These are phyloP conservation scores for Echiichthys vipera DNA, from an alignment of 2,797 vertebrate species.

Conservation along the genomic window DNA sequence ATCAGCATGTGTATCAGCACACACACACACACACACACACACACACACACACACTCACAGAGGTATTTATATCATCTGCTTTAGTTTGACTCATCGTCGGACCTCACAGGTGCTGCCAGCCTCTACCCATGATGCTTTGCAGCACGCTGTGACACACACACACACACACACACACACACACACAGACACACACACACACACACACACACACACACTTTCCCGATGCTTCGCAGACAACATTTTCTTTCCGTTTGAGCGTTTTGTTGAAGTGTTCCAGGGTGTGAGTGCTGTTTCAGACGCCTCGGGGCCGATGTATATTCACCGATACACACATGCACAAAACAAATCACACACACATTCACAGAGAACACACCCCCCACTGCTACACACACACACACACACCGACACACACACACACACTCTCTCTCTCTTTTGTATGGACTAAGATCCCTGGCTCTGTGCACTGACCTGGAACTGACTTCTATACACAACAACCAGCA, in stretches of 20 bases:
- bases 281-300: conserved; percentile 58
- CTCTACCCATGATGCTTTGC: conserved; percentile 68
- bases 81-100: background rate
- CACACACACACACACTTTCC: too few relatives aligned
- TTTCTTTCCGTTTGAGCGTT: conserved; percentile 33
- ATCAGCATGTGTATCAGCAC: conserved; percentile 4
- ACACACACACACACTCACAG: background rate
- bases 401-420: conserved; percentile 42
- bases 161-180: too few relatives aligned
- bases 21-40: background rate
- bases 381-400: conserved; percentile 21
- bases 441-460: conserved; percentile 74
- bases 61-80: too few relatives aligned
- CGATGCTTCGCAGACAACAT: conserved; percentile 20
- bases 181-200: conserved; percentile 43
- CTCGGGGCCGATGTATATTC: conserved; percentile 44
- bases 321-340: conserved; percentile 41
- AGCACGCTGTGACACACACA: conserved; percentile 21
- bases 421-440: conserved; percentile 66
- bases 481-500: conserved; percentile 80
- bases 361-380: conserved; percentile 8
- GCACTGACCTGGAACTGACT: conserved; percentile 81
- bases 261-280: conserved; percentile 59
- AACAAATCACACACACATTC: conserved; percentile 34
- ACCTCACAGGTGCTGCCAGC: conserved; percentile 6